phyloP scores from a whole-genome alignment of 2,888 invertebrate genomes.

The Cremastobaeus sp. region DNA sequence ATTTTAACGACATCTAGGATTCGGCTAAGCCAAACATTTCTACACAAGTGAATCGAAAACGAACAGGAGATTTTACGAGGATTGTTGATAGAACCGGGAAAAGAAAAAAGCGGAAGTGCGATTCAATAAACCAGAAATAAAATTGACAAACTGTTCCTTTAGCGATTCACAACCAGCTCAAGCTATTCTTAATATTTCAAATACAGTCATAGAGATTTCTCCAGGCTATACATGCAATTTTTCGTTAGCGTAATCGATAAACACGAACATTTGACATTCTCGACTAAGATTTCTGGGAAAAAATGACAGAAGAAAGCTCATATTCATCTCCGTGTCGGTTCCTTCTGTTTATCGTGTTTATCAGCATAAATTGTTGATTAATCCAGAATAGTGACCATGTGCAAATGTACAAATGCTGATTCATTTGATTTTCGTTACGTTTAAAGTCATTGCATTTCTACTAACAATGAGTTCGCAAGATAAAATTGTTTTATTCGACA shows the following conservation, averaged over 20 bases:
- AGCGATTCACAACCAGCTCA: background rate
- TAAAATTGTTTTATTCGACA: background rate
- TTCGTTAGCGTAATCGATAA: too few species aligned
- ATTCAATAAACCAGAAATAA: conserved; percentile 16
- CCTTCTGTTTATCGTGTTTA: too few species aligned
- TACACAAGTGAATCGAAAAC: conserved; percentile 38
- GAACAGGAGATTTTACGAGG: conserved; percentile 29
- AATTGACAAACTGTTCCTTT: conserved; percentile 11
- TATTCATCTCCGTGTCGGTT: too few species aligned
- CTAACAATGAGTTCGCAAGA: too few species aligned
- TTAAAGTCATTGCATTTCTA: too few species aligned
- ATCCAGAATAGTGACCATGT: too few species aligned
- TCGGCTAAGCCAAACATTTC: conserved; percentile 46
- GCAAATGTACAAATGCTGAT: too few species aligned
- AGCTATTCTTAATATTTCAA: conserved; percentile 7
- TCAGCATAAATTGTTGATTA: too few species aligned
- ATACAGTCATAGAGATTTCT: background rate
- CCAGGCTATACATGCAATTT: background rate
- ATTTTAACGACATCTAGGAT: conserved; percentile 53
- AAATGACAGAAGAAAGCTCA: too few species aligned
- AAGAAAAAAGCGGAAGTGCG: background rate
- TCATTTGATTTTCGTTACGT: background rate
- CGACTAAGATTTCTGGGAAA: too few species aligned
- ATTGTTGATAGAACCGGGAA: conserved; percentile 13
- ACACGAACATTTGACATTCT: too few species aligned